phyloP scores from a whole-genome alignment of 2,888 invertebrate genomes.

The Silvanus unidentatus region DNA sequence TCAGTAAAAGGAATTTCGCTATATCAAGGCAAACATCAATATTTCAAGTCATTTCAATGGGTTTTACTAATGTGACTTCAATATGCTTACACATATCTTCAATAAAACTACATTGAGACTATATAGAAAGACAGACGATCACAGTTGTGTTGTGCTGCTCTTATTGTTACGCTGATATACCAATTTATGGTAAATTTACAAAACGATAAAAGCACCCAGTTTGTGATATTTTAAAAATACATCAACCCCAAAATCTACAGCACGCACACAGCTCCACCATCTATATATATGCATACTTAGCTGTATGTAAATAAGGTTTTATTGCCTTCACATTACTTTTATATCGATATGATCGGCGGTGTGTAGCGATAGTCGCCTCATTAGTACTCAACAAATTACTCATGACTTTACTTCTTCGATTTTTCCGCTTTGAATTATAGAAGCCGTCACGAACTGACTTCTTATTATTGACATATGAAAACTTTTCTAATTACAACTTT shows the following conservation, averaged over 20 bases:
- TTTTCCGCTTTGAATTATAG: conserved; percentile 25
- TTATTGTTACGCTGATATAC: conserved; percentile 5
- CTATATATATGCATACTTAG: conserved; percentile 6
- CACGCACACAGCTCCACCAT: conserved; percentile 27
- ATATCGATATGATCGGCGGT: conserved; percentile 35
- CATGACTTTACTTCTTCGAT: conserved; percentile 20
- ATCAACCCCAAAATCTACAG: conserved; percentile 27
- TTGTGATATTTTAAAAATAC: conserved; percentile 21
- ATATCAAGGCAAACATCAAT: conserved; percentile 23
- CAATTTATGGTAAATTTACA: conserved; percentile 16
- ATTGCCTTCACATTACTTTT: conserved; percentile 32
- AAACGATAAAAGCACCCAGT: conserved; percentile 19
- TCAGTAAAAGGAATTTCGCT: conserved; percentile 15
- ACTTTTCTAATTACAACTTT: conserved; percentile 36
- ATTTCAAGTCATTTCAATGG: conserved; percentile 6
- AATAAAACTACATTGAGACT: no score
- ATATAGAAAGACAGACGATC: no score
- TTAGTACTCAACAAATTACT: conserved; percentile 34
- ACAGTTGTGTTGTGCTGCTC: conserved; percentile 13
- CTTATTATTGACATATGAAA: conserved; percentile 36
- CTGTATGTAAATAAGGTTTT: conserved; percentile 34
- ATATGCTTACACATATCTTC: no score
- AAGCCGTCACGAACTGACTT: conserved; percentile 30
- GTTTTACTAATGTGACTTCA: background rate
- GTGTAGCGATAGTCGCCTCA: conserved; percentile 30